These are phyloP conservation scores for rat (Rattus norvegicus) DNA, from an alignment of 2,113 vertebrate genomes.

Conservation along the genomic window GRCr8 NC_086029.1:95185501-95186000, in stretches of 20 bases:
- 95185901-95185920: too few species aligned
- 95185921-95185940: too few species aligned
- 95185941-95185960: too few species aligned
- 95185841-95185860: background rate
- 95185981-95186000: background rate
- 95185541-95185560: background rate
- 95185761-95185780: background rate
- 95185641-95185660: background rate
- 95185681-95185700: background rate
- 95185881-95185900: background rate
- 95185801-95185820: background rate
- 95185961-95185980: too few species aligned
- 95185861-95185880: background rate
- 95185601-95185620: background rate
- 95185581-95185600: background rate
- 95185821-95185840: background rate
- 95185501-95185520: background rate
- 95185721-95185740: background rate
- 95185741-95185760: background rate
- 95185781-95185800: background rate
- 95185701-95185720: background rate
- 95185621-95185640: accelerated
- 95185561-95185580: background rate
- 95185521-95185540: background rate
- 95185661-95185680: background rate